Evolutionary conservation across 1,140 invertebrate species (phyloP).

Genomic region (Drosophila arawakana): DNA sequence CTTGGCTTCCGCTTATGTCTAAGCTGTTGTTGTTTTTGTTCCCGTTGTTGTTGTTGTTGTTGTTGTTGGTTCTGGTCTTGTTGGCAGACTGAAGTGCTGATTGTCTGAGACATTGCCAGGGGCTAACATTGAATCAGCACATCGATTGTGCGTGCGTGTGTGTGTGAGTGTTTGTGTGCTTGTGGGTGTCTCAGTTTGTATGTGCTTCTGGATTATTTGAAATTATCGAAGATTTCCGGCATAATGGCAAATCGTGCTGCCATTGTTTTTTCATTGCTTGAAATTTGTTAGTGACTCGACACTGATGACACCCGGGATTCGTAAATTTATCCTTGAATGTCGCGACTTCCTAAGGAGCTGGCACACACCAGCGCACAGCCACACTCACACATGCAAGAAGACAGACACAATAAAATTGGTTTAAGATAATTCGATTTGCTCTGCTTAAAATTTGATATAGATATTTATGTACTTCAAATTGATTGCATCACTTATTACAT

Average conservation of each 20-base stretch:
- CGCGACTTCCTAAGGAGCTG: constrained; percentile 28
- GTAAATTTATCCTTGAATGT: constrained; percentile 28
- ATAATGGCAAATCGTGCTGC: constrained; percentile 63
- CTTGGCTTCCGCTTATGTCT: constrained; percentile 32
- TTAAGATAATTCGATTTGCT: constrained; percentile 37
- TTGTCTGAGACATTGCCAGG: constrained; percentile 52
- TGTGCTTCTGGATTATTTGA: constrained; percentile 63
- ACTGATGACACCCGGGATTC: constrained; percentile 39
- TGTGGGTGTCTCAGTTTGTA: constrained; percentile 17
- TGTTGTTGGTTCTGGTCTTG: constrained; percentile 34
- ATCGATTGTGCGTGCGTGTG: constrained; percentile 18
- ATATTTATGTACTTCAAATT: constrained; percentile 25
- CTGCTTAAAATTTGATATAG: constrained; percentile 25
- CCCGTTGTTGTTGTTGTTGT: constrained; percentile 26
- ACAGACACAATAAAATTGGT: constrained; percentile 35
- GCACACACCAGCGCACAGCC: not conserved
- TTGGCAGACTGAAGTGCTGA: constrained; percentile 54
- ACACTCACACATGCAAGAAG: not conserved
- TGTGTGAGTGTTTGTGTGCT: constrained; percentile 26
- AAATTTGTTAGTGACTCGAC: constrained; percentile 49
- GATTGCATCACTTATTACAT: constrained; percentile 21
- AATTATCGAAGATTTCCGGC: constrained; percentile 75
- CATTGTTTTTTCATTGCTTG: constrained; percentile 52
- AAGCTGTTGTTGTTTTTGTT: not conserved
- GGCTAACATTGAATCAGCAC: constrained; percentile 41